Conservation (phyloP, 2,888 invertebrate genomes). For the Cecidostiba fungosa region DNA sequence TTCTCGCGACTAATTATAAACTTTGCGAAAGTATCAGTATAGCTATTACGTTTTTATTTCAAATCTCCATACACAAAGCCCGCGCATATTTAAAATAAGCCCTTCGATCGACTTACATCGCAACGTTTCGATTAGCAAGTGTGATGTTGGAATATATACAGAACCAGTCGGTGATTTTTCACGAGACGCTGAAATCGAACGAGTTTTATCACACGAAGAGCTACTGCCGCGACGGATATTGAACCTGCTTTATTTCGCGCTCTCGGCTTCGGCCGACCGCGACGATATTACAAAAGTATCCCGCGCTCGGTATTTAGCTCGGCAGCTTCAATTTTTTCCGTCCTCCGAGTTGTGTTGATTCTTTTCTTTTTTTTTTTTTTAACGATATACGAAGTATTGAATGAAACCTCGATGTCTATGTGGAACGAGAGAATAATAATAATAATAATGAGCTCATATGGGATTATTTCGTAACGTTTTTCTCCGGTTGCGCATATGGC, state of each 20-base stretch:
- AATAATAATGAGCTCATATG: not conserved
- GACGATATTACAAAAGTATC: not conserved
- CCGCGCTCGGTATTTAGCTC: not conserved
- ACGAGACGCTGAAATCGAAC: not conserved
- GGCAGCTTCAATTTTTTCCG: not conserved
- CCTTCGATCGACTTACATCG: not conserved
- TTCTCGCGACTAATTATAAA: not conserved
- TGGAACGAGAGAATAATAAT: not conserved
- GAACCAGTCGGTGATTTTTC: not conserved
- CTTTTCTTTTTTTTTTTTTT: too few species aligned
- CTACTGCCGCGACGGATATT: not conserved
- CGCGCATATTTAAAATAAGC: too few species aligned
- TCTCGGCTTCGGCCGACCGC: not conserved
- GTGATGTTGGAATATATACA: not conserved
- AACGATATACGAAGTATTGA: too few species aligned
- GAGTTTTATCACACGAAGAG: not conserved
- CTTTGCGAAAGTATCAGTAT: not conserved
- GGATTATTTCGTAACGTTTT: not conserved
- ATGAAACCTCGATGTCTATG: not conserved
- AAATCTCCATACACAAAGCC: not conserved
- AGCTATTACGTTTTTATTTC: not conserved
- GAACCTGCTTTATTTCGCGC: not conserved
- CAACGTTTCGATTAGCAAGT: too few species aligned
- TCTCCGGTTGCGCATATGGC: not conserved
- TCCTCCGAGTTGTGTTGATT: not conserved